These are phyloP conservation scores for Drosophila leonis DNA, from an alignment of 2,888 invertebrate species.

Conservation along the genomic window DNA sequence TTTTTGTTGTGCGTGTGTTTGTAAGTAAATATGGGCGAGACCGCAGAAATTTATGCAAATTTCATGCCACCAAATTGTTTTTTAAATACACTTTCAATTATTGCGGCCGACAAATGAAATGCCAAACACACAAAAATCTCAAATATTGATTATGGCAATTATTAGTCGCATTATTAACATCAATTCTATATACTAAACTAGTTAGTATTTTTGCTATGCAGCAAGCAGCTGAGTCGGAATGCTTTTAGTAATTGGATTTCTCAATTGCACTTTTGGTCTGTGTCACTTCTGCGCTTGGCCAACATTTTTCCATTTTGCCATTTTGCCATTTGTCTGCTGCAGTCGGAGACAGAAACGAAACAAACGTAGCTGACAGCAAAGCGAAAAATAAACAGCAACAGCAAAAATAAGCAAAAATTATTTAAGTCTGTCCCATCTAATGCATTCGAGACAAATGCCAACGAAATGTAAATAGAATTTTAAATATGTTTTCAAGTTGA, in stretches of 20 bases:
- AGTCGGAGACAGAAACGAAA: neutral
- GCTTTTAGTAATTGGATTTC: constrained; percentile 51
- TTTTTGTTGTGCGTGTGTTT: constrained; percentile 24
- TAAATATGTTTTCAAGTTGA: constrained; percentile 1
- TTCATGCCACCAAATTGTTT: constrained; percentile 71
- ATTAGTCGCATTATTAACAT: neutral
- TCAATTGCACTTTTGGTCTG: constrained; percentile 25
- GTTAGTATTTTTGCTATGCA: neutral
- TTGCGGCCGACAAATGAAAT: constrained; percentile 42
- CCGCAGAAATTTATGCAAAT: constrained; percentile 76
- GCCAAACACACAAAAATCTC: constrained; percentile 40
- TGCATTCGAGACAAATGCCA: constrained; percentile 10
- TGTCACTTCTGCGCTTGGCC: constrained; percentile 19
- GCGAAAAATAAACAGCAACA: constrained; percentile 5
- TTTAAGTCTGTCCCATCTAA: neutral
- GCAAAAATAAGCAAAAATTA: neutral
- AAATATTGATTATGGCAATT: constrained; percentile 36
- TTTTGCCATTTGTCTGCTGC: constrained; percentile 42
- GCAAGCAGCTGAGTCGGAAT: constrained; percentile 16
- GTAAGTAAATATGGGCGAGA: constrained; percentile 44
- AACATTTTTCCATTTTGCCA: constrained; percentile 40
- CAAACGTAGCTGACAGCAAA: constrained; percentile 46
- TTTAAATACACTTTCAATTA: constrained; percentile 80
- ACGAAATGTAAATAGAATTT: constrained; percentile 2
- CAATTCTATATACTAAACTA: neutral